Evolutionary conservation across 2,888 invertebrate genomes (phyloP).

Genomic region (Tiliacea aurago): DNA sequence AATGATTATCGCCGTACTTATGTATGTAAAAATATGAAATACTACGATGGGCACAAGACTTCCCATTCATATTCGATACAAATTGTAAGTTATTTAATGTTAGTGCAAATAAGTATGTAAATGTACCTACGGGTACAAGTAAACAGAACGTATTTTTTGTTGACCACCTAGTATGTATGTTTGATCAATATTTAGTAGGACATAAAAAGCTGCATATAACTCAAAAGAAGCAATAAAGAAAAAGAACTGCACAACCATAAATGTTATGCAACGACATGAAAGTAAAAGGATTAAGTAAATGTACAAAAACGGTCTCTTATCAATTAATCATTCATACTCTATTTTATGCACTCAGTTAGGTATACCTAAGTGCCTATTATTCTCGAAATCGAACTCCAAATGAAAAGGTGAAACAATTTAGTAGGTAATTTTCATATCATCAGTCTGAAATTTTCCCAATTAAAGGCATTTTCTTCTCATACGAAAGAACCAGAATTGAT

Average conservation of each 20-base stretch:
- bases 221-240: conserved; percentile 16
- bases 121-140: conserved; percentile 24
- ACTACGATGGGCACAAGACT: conserved; percentile 36
- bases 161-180: conserved; percentile 20
- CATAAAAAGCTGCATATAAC: conserved; percentile 66
- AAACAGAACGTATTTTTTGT: conserved; percentile 41
- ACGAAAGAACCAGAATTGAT: conserved; percentile 3
- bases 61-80: conserved; percentile 53
- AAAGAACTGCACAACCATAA: conserved; percentile 22
- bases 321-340: conserved; percentile 22
- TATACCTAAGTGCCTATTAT: neutral
- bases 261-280: conserved; percentile 33
- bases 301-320: conserved; percentile 13
- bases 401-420: neutral
- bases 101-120: conserved; percentile 27
- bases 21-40: conserved; percentile 53
- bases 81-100: conserved; percentile 52
- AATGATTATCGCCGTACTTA: conserved; percentile 53
- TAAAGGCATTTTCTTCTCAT: neutral
- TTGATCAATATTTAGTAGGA: conserved; percentile 59
- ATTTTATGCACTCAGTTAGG: neutral
- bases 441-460: neutral
- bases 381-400: conserved; percentile 1
- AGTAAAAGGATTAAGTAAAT: conserved; percentile 42
- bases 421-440: neutral